phyloP scores from a whole-genome alignment of 1,140 invertebrate genomes.

The Pachypeltis micranthus region DNA sequence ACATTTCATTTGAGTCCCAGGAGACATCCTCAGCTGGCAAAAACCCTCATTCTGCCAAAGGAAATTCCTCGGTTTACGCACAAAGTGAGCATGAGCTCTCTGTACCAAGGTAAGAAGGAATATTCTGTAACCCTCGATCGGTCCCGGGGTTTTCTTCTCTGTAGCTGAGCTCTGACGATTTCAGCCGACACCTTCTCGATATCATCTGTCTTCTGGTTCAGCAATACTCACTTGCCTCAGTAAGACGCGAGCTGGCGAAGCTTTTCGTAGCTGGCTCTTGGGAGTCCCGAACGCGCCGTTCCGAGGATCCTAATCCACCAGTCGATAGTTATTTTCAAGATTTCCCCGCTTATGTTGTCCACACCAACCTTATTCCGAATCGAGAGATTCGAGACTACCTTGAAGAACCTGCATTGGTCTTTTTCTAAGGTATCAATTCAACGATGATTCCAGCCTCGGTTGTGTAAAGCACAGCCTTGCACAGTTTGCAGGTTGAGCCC shows the following conservation, averaged over 20 bases:
- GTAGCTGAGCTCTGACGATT: background rate
- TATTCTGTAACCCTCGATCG: background rate
- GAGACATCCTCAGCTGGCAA: background rate
- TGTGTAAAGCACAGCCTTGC: too few species aligned
- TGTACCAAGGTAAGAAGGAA: background rate
- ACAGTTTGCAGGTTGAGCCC: too few species aligned
- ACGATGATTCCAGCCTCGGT: too few species aligned
- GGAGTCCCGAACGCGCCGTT: background rate
- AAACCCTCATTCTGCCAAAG: background rate
- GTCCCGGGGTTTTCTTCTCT: background rate
- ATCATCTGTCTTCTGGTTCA: background rate
- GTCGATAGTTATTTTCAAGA: background rate
- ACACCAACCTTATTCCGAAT: background rate
- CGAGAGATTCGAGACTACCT: background rate
- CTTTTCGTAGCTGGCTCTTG: slow-evolving; percentile 3
- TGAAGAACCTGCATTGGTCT: too few species aligned
- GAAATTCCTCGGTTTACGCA: background rate
- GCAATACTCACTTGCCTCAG: background rate
- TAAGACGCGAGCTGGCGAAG: background rate
- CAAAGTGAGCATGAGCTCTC: background rate
- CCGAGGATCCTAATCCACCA: background rate
- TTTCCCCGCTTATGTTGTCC: background rate
- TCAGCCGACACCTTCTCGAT: background rate
- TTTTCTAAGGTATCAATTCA: too few species aligned
- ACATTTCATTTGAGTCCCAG: background rate